Base-by-base conservation (phyloP, 1,140 invertebrate species). In the Drosophila bifasciata region DNA sequence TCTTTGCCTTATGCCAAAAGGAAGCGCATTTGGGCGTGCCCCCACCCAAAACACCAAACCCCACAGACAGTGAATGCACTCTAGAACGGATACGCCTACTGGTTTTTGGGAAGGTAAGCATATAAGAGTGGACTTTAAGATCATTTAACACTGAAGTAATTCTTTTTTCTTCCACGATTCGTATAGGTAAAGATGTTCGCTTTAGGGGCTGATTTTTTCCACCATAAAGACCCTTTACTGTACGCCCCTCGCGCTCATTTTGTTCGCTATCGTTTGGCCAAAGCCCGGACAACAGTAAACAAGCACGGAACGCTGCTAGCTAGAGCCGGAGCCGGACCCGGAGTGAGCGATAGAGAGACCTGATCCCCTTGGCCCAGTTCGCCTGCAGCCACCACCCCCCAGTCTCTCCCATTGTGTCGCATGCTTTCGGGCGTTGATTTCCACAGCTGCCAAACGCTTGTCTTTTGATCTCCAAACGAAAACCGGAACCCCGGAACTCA, bases 381-480 rank as follows among this genome's bases (percentile, higher is more conserved):
- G 32, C 21, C 69, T 50, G 44, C 41, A 46, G n/a, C n/a, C n/a
- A n/a, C n/a, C n/a, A n/a, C n/a, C n/a, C n/a, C n/a, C n/a, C n/a
- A n/a, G n/a, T n/a, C n/a, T n/a, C n/a, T n/a, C n/a, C n/a, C n/a
- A n/a, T 41, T 64, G 23, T 57, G 48, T 49, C 15, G 56, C 50
- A 69, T 63, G 75, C 83, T 89, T 46, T 79, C 56, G 58, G 84
- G 75, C 84, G 84, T 69, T 89, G 79, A 89, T 88, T 88, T 88
- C 84, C 84, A 79, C 79, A 86, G 74, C 74, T 88, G 81, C 77
- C 81, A 88, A 86, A 88, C 59, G 84, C 75, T 89, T 88, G 79
- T 88, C 84, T 76, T 89, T 84, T 89, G 83, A 88, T 88, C 78
- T 89, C 56, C 64, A 58, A 25, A 36, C 32, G 32, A 36, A 36